phyloP scores from a whole-genome alignment of 2,797 vertebrate species.

The Oceanodroma leucorhoa region DNA sequence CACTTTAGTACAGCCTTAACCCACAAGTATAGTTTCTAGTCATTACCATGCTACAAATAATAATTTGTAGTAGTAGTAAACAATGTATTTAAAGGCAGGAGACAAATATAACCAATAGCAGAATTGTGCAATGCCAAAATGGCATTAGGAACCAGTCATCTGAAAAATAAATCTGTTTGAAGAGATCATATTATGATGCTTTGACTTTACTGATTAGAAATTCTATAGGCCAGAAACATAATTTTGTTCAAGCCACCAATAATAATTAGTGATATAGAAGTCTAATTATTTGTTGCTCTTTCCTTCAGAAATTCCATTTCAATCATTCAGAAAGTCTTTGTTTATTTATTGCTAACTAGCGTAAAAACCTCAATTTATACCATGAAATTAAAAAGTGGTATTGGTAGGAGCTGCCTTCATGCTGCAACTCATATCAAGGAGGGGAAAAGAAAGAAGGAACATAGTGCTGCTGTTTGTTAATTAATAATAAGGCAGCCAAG shows the following conservation, averaged over 20 bases:
- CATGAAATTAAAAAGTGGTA: constrained; percentile 73
- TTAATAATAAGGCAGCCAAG: constrained; percentile 68
- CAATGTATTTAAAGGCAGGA: not conserved
- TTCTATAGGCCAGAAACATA: constrained; percentile 56
- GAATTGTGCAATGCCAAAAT: not conserved
- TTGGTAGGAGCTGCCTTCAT: constrained; percentile 63
- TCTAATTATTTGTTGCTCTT: constrained; percentile 67
- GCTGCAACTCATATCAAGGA: constrained; percentile 63
- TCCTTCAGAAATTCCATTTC: constrained; percentile 70
- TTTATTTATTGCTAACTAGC: constrained; percentile 72
- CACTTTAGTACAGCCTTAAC: not conserved
- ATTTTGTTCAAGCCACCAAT: constrained; percentile 55
- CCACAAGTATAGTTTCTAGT: not conserved
- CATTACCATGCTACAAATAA: not conserved
- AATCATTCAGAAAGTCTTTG: constrained; percentile 62
- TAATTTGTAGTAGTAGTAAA: not conserved
- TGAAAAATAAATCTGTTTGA: constrained; percentile 45
- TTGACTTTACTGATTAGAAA: constrained; percentile 56
- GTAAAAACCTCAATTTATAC: constrained; percentile 69
- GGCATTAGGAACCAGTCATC: constrained; percentile 20
- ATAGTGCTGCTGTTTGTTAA: constrained; percentile 64
- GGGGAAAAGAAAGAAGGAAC: constrained; percentile 54
- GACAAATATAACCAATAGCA: not conserved
- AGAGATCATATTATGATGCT: constrained; percentile 24
- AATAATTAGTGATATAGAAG: constrained; percentile 66